These are phyloP conservation scores for Octomys mimax DNA, from an alignment of 2,797 vertebrate genomes.

Conservation along the genomic window DNA sequence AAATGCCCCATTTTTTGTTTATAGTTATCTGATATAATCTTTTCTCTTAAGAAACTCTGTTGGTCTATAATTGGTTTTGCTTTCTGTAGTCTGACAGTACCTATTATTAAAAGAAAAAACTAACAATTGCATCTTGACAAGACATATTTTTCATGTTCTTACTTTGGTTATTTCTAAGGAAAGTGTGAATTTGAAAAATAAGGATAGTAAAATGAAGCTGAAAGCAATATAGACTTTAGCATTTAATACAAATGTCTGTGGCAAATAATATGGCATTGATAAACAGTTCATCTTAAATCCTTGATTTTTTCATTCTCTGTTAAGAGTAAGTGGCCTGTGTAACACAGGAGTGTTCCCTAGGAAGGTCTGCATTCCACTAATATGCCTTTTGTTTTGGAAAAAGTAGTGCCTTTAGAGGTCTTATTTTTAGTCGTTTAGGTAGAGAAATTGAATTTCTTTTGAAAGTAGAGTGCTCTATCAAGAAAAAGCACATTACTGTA, in stretches of 20 bases:
- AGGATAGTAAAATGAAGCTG: background rate
- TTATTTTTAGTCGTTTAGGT: background rate
- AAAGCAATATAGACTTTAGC: background rate
- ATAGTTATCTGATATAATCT: background rate
- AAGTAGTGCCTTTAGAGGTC: background rate
- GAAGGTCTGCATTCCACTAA: background rate
- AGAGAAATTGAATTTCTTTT: background rate
- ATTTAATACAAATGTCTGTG: background rate
- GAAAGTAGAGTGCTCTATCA: conserved; percentile 6
- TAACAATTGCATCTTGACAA: background rate
- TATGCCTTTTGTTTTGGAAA: background rate
- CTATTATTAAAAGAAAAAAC: background rate
- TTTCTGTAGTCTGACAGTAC: conserved; percentile 37
- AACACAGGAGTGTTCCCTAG: background rate
- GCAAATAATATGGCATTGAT: conserved; percentile 16
- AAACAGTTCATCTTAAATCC: background rate
- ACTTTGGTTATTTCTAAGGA: conserved; percentile 41
- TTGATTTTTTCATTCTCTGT: conserved; percentile 16
- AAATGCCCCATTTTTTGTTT: background rate
- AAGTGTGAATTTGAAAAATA: conserved; percentile 50
- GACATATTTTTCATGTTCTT: background rate
- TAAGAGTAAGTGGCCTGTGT: background rate
- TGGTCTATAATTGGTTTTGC: background rate
- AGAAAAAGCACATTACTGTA: background rate
- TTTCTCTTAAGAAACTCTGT: conserved; percentile 25